Conservation (phyloP, 2,113 vertebrate species). For the Ptilonorhynchus violaceus region DNA sequence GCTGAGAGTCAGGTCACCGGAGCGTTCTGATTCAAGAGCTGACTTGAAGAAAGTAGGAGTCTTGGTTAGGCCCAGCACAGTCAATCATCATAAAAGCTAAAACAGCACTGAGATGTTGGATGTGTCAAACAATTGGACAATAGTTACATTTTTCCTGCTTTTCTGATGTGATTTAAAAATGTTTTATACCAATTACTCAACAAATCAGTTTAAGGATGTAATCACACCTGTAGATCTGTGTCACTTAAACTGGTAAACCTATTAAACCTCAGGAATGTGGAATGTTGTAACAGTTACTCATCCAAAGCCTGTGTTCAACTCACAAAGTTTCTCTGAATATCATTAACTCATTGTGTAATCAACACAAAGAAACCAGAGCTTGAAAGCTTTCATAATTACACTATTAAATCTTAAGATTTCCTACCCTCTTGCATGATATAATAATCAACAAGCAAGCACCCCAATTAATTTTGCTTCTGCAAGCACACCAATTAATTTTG, state of each 20-base stretch:
- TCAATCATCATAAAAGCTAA: background rate
- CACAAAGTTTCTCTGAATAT: background rate
- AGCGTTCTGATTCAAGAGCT: background rate
- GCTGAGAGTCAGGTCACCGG: background rate
- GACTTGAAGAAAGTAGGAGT: background rate
- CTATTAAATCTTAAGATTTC: slow-evolving; percentile 46
- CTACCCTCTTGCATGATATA: background rate
- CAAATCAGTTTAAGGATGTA: background rate
- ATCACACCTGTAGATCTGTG: background rate
- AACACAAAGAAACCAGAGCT: background rate
- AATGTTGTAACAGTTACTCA: background rate
- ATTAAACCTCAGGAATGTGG: background rate
- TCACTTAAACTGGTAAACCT: background rate
- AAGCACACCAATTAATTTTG: slow-evolving; percentile 44
- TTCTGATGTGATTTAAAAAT: background rate
- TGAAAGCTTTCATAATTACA: slow-evolving; percentile 24
- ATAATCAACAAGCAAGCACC: slow-evolving; percentile 47
- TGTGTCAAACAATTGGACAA: background rate
- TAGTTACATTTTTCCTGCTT: background rate
- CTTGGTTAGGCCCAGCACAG: background rate
- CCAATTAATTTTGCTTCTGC: slow-evolving; percentile 36
- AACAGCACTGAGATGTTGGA: background rate
- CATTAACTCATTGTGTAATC: background rate
- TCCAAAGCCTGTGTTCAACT: background rate
- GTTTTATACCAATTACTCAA: background rate